Evolutionary conservation across 2,888 invertebrate species (phyloP).

Genomic region (Clepsis dumicolana): DNA sequence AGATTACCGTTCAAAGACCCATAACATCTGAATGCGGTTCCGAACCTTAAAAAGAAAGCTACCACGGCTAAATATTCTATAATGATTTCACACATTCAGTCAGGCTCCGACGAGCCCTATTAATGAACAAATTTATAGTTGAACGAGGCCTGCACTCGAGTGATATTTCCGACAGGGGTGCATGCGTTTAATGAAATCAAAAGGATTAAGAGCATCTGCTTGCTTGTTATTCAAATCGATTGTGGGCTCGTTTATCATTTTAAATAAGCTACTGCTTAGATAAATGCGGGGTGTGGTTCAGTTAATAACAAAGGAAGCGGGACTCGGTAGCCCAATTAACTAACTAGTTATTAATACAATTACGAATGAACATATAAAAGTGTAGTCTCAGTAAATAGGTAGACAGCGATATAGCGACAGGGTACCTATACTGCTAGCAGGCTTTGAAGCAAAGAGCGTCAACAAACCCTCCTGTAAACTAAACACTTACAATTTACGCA

Average conservation of each 20-base stretch:
- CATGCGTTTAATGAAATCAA: conserved; percentile 86
- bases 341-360: conserved; percentile 75
- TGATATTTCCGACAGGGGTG: conserved; percentile 86
- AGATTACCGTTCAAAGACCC: not conserved
- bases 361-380: conserved; percentile 55
- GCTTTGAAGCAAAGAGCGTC: conserved; percentile 7
- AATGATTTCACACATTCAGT: conserved; percentile 48
- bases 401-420: conserved; percentile 44
- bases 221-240: conserved; percentile 86
- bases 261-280: conserved; percentile 85
- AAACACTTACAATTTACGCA: conserved; percentile 50
- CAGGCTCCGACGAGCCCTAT: conserved; percentile 60
- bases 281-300: conserved; percentile 82
- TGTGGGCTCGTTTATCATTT: conserved; percentile 85
- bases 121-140: conserved; percentile 68
- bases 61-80: conserved; percentile 1
- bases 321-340: conserved; percentile 79
- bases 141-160: conserved; percentile 75
- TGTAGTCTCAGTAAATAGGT: conserved; percentile 50
- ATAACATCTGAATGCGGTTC: not conserved
- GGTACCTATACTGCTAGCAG: not conserved
- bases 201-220: conserved; percentile 86
- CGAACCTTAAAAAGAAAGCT: not conserved
- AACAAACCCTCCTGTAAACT: conserved; percentile 37
- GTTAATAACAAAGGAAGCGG: conserved; percentile 77